Evolutionary conservation across 1,140 invertebrate species (phyloP), one percentile per base, ranked within the genome.

Genomic region (Tribolium castaneum): DNA sequence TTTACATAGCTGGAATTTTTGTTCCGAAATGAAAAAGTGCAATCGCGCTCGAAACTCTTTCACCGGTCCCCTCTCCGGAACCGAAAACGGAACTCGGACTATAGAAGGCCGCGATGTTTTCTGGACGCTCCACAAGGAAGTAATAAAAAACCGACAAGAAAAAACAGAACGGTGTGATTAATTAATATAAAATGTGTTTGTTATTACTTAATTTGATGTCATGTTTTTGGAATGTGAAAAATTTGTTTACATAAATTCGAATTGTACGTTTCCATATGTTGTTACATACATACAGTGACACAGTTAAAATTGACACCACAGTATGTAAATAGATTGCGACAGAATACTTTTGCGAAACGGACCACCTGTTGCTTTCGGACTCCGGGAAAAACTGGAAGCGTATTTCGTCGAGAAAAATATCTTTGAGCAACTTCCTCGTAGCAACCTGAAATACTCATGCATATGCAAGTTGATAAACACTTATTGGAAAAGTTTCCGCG

Each of bases 381-480:
- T 25, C 12, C n/a, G 30, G 30, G 59, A 12, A 14, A 66, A 13
- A 10, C 34, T 30, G 25, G 25, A 30, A 30, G 25, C 2, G n/a
- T 25, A 22, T 35, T 52, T 52, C 51, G 51, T 5, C 6, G 5
- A 45, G 59, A 66, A 66, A 66, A 66, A 66, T 35, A 35, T 12
- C 9, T 14, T 14, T n/a, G 30, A 34, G 59, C 25, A 76, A 70
- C 77, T 79, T 79, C 77, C 77, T 79, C 77, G 77, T 79, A 79
- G 77, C 77, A 79, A 79, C 77, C 77, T 78, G 54, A 78, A 78
- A 78, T 59, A 70, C 72, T 79, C 77, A 79, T 79, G 72, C 77
- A 79, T 79, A 79, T 79, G 77, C 77, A 79, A 79, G 73, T 71
- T 75, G 72, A 79, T 79, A 79, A 79, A 79, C 72, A 71, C 70